These are phyloP conservation scores for Saccopteryx bilineata DNA, from an alignment of 2,113 vertebrate species.

Conservation along the genomic window DNA sequence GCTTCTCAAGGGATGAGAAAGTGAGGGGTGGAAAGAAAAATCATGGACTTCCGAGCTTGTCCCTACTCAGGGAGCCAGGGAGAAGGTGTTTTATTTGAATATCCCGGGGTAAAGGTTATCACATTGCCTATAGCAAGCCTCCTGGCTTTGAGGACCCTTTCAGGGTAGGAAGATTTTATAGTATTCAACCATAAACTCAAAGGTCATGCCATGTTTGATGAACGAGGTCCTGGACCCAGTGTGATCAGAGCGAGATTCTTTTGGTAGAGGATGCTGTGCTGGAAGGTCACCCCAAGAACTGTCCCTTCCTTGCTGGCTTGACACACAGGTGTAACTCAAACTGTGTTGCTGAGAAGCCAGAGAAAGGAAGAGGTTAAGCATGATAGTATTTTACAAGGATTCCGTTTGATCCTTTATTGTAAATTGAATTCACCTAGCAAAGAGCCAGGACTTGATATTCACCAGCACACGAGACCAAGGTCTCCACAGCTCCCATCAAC, in stretches of 20 bases:
- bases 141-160: too few species aligned
- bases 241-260: neutral
- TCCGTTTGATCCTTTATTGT: slow-evolving; percentile 73
- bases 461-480: slow-evolving; percentile 71
- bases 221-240: neutral
- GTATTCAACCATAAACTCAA: neutral
- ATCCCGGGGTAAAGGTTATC: neutral
- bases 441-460: slow-evolving; percentile 80
- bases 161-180: neutral
- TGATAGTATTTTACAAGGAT: slow-evolving; percentile 62
- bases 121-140: neutral
- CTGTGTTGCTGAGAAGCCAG: neutral
- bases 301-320: neutral
- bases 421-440: slow-evolving; percentile 84
- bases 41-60: neutral
- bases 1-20: neutral
- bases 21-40: neutral
- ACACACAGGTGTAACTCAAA: neutral
- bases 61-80: neutral
- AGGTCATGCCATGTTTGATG: neutral
- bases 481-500: slow-evolving; percentile 70
- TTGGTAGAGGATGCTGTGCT: rapidly evolving
- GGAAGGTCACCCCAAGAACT: neutral
- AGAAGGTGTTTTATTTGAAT: neutral
- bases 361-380: neutral